Conservation (phyloP, 2,888 invertebrate genomes). For the Aphodius sticticus region DNA sequence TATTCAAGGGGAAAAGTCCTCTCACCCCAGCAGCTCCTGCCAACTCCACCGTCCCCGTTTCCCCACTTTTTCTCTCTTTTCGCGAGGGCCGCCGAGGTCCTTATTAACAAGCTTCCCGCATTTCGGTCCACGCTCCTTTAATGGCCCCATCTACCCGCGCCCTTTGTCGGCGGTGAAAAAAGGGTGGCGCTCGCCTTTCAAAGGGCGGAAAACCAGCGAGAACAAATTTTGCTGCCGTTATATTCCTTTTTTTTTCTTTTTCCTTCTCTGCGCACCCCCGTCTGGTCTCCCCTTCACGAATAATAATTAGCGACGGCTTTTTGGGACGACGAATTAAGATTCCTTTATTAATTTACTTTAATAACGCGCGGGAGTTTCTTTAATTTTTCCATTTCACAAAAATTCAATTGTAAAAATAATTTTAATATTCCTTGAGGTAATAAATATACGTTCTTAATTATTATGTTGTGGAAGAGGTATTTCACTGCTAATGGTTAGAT, state of each 20-base stretch:
- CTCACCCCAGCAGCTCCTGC: not conserved
- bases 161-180: not conserved
- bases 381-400: not conserved
- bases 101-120: slow-evolving; percentile 35
- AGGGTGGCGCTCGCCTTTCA: slow-evolving; percentile 4
- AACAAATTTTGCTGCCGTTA: slow-evolving; percentile 20
- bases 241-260: slow-evolving; percentile 9
- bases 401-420: too few relatives aligned
- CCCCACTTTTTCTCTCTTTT: slow-evolving; percentile 27
- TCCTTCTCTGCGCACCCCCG: not conserved
- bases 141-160: slow-evolving; percentile 6
- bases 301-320: slow-evolving; percentile 25
- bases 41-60: slow-evolving; percentile 8
- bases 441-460: too few relatives aligned
- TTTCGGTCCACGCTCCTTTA: slow-evolving; percentile 32
- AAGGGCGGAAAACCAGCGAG: slow-evolving; percentile 18
- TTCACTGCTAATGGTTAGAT: too few relatives aligned
- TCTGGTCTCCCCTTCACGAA: slow-evolving; percentile 15
- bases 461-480: too few relatives aligned
- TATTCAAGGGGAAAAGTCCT: slow-evolving; percentile 19
- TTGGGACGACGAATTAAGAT: slow-evolving; percentile 16
- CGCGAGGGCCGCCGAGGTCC: slow-evolving; percentile 22
- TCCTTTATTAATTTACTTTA: slow-evolving; percentile 19
- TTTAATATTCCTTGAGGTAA: too few relatives aligned
- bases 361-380: slow-evolving; percentile 7